phyloP scores from a whole-genome alignment of 2,113 vertebrate species.

The Stomatorhinus ivindoensis region DNA sequence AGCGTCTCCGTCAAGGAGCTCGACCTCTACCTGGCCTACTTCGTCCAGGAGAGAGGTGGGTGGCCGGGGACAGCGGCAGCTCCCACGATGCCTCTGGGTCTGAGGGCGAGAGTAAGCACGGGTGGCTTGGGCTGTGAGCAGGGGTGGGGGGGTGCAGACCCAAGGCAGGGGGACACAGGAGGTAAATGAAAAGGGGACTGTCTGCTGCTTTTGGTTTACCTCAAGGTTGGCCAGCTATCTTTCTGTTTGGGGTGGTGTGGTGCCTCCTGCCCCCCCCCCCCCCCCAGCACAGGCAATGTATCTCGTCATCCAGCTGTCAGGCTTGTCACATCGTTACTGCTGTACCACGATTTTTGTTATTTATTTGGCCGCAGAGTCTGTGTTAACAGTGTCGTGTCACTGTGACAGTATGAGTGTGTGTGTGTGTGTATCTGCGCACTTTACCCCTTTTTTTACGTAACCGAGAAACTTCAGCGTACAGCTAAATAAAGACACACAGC shows the following conservation, averaged over 20 bases:
- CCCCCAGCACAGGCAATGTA: neutral
- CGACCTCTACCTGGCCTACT: constrained; percentile 96
- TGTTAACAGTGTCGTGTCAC: neutral
- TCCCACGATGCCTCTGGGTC: neutral
- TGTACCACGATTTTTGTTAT: neutral
- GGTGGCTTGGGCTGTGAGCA: neutral
- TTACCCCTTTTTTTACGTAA: neutral
- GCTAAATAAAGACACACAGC: neutral
- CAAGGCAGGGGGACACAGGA: neutral
- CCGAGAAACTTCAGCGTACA: neutral
- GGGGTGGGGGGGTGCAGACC: neutral
- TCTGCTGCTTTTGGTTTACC: neutral
- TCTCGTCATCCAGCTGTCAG: neutral
- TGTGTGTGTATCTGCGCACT: neutral
- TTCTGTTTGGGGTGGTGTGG: neutral
- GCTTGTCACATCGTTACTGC: neutral
- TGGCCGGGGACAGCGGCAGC: neutral
- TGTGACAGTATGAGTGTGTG: neutral
- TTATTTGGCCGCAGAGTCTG: neutral
- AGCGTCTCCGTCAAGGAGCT: constrained; percentile 95
- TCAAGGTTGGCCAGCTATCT: neutral
- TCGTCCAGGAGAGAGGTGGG: constrained; percentile 89
- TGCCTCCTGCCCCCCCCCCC: too few species aligned
- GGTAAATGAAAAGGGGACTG: neutral
- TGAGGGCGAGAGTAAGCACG: neutral